Evolutionary conservation across 2,797 vertebrate species (phyloP).

Genomic region (Alectoris magna): DNA sequence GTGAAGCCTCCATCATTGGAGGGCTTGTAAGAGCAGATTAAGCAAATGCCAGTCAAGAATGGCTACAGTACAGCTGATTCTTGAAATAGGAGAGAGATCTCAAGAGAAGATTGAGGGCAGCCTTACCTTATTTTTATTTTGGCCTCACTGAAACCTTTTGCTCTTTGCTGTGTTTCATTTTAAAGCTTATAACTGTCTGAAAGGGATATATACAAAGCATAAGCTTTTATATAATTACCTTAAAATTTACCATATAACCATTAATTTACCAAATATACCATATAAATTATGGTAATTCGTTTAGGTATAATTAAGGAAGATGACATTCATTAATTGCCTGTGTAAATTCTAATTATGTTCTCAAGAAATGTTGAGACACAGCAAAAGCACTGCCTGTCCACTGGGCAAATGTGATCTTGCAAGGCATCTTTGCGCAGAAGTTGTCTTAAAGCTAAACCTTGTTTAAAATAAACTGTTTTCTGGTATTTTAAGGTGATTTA

Average conservation of each 20-base stretch:
- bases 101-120: neutral
- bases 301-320: slow-evolving; percentile 11
- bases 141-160: neutral
- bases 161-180: neutral
- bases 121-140: neutral
- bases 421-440: neutral
- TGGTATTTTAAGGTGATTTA: slow-evolving; percentile 3
- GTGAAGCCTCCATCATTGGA: neutral
- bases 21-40: neutral
- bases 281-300: slow-evolving; percentile 10
- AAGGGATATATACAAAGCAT: neutral
- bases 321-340: neutral
- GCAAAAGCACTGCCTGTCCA: neutral
- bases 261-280: neutral
- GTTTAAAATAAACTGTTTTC: neutral
- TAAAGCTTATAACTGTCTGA: neutral
- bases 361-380: neutral
- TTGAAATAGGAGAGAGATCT: neutral
- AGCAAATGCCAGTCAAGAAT: neutral
- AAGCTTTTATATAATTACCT: neutral
- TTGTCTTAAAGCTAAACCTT: neutral
- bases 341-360: slow-evolving; percentile 48
- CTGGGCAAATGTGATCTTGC: neutral
- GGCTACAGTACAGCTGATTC: neutral
- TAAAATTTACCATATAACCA: neutral